phyloP scores from a whole-genome alignment of 2,888 invertebrate genomes.

The Ophonus ardosiacus region DNA sequence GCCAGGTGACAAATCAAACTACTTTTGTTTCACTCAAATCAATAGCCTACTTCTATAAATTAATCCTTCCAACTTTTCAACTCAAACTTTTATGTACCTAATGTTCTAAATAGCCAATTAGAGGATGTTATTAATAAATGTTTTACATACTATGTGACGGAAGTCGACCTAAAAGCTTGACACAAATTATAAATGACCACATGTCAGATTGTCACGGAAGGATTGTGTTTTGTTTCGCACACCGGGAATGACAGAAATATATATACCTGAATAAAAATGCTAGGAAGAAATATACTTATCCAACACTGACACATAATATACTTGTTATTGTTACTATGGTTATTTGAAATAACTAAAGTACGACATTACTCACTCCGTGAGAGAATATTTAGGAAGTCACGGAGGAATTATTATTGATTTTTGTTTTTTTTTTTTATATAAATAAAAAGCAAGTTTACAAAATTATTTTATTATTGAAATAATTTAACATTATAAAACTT shows the following conservation, averaged over 20 bases:
- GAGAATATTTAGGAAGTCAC: no score
- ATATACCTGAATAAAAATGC: neutral
- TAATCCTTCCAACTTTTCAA: neutral
- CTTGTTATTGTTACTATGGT: no score
- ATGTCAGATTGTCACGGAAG: constrained; percentile 15
- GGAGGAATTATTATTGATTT: no score
- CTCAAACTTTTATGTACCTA: neutral
- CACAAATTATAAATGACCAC: constrained; percentile 32
- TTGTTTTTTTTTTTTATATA: no score
- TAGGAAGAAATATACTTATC: neutral
- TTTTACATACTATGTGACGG: constrained; percentile 19
- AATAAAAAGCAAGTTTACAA: no score
- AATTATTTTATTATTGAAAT: no score
- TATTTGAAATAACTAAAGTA: no score
- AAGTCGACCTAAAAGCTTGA: constrained; percentile 10
- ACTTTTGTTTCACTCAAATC: constrained; percentile 4
- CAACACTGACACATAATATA: no score
- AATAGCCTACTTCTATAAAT: neutral
- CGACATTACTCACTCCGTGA: no score
- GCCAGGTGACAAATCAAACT: constrained; percentile 11
- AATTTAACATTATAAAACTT: no score
- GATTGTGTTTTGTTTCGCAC: constrained; percentile 25
- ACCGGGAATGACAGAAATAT: neutral
- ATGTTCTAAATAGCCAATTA: constrained; percentile 6
- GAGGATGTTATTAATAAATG: neutral